Evolutionary conservation across 2,113 vertebrate species (phyloP).

Genomic region (Tragelaphus imberbis): DNA sequence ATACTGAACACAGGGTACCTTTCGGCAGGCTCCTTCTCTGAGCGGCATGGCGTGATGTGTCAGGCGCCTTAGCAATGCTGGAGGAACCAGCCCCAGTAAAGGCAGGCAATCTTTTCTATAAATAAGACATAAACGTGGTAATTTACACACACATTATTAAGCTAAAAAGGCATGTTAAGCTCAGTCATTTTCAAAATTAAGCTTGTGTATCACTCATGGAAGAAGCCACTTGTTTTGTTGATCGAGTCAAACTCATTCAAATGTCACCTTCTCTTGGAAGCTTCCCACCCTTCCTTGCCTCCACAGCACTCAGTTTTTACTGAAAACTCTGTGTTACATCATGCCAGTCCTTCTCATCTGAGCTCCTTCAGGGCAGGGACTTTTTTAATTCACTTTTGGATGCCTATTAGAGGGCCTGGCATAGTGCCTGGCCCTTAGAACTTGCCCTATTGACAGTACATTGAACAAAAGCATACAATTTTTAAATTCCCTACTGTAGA

Average conservation of each 20-base stretch:
- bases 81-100: conserved; percentile 12
- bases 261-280: not conserved
- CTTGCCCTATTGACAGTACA: not conserved
- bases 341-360: not conserved
- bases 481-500: not conserved
- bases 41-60: not conserved
- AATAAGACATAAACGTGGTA: conserved; percentile 39
- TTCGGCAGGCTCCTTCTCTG: conserved; percentile 8
- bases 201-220: not conserved
- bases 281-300: not conserved
- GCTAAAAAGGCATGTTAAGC: not conserved
- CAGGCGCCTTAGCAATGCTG: not conserved
- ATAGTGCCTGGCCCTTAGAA: not conserved
- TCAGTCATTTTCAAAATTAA: conserved; percentile 1
- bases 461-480: not conserved
- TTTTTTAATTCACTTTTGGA: not conserved
- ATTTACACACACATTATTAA: not conserved
- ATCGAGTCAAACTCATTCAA: not conserved
- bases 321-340: not conserved
- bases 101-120: conserved; percentile 61
- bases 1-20: conserved; percentile 7
- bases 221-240: not conserved
- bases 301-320: not conserved
- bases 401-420: not conserved
- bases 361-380: not conserved